Conservation (phyloP, 2,797 vertebrate species). For the Brotula barbata region DNA sequence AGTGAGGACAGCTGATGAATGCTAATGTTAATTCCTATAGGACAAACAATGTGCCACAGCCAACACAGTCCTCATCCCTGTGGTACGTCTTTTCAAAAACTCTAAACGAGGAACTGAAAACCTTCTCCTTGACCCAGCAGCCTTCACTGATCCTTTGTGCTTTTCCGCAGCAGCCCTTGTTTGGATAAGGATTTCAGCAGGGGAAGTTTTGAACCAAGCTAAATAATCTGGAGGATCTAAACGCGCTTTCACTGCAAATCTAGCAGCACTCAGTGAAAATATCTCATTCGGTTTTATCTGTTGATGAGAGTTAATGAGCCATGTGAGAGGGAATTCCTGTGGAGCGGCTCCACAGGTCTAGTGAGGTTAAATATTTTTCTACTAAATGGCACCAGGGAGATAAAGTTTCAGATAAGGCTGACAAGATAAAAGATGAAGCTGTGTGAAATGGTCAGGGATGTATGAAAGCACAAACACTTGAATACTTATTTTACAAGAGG, state of each 20-base stretch:
- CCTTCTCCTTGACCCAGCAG: background rate
- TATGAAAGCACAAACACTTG: too few relatives aligned
- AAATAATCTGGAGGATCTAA: constrained; percentile 34
- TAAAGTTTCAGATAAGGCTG: background rate
- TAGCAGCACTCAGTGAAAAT: constrained; percentile 18
- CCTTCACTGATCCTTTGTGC: constrained; percentile 10
- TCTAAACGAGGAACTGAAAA: constrained; percentile 1
- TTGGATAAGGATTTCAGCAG: constrained; percentile 34
- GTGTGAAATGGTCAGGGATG: too few relatives aligned
- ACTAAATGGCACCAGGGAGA: background rate
- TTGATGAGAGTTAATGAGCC: constrained; percentile 25
- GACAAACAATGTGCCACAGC: constrained; percentile 6
- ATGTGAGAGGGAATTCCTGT: constrained; percentile 1
- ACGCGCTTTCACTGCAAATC: constrained; percentile 25
- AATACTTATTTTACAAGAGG: too few relatives aligned
- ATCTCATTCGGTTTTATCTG: constrained; percentile 4
- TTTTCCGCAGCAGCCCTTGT: constrained; percentile 25
- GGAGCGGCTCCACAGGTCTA: background rate
- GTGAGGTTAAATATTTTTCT: background rate
- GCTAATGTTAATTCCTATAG: constrained; percentile 27
- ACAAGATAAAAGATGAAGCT: too few relatives aligned
- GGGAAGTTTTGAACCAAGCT: constrained; percentile 26
- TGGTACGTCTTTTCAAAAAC: constrained; percentile 8
- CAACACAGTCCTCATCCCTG: background rate
- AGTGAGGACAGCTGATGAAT: constrained; percentile 34